phyloP scores from a whole-genome alignment of 1,140 invertebrate genomes.

The Calliopsis andreniformis region DNA sequence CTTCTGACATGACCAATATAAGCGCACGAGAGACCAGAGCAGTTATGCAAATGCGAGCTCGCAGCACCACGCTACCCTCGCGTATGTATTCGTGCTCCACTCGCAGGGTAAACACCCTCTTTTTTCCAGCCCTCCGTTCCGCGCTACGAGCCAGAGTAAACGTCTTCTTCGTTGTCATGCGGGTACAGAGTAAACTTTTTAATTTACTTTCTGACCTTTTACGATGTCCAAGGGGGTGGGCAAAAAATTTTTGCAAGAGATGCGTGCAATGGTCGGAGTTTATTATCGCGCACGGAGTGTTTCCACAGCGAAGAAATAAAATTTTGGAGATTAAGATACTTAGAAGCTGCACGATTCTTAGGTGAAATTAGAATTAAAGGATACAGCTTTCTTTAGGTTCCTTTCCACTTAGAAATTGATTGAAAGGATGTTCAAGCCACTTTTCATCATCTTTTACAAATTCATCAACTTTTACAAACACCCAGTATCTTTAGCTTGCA shows the following conservation, averaged over 20 bases:
- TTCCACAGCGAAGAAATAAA: no score
- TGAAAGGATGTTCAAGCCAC: no score
- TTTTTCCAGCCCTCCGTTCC: constrained; percentile 27
- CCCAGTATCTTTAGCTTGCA: not conserved
- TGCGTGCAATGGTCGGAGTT: not conserved
- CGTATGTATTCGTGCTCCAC: constrained; percentile 6
- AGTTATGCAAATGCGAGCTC: constrained; percentile 43
- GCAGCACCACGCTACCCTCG: not conserved
- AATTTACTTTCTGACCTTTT: constrained; percentile 32
- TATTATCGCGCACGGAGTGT: no score
- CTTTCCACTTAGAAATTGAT: no score
- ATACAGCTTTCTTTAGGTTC: no score
- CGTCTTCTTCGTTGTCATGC: constrained; percentile 5
- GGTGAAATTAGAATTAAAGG: no score
- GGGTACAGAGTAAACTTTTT: constrained; percentile 44
- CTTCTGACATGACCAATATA: not conserved
- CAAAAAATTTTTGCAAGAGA: constrained; percentile 1
- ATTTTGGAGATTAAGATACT: no score
- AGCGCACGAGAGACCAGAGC: constrained; percentile 5
- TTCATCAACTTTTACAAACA: not conserved
- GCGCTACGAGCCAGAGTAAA: constrained; percentile 20
- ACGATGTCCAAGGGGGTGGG: not conserved
- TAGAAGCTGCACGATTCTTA: no score
- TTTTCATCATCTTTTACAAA: not conserved
- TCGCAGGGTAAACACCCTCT: constrained; percentile 37